Percentiles rank a stretch among this genome's conserved stretches.
Conservation (phyloP, 2,113 vertebrate genomes). For the Coracopsis vasa region DNA sequence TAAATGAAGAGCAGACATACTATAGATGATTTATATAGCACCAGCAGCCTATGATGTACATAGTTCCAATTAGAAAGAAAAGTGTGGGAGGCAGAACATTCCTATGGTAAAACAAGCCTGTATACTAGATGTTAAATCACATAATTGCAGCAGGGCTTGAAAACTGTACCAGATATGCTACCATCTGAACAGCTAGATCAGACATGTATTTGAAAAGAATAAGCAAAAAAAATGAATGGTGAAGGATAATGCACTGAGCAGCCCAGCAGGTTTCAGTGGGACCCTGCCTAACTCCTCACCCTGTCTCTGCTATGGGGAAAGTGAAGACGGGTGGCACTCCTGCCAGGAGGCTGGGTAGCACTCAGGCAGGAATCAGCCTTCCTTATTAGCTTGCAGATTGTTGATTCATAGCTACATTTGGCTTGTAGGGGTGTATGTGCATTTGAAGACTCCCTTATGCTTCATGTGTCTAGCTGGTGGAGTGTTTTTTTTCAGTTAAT, state of each 20-base stretch:
- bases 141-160: neutral
- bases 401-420: neutral
- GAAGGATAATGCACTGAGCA: neutral
- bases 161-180: conserved; percentile 21
- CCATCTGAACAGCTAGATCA: neutral
- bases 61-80: conserved; percentile 23
- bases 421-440: neutral
- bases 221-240: neutral
- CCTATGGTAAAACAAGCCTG: neutral
- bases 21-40: conserved; percentile 23
- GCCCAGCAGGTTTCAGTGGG: neutral
- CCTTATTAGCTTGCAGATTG: neutral
- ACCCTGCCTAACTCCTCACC: neutral
- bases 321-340: neutral
- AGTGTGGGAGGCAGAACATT: conserved; percentile 1
- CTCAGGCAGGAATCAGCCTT: neutral
- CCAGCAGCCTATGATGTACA: conserved; percentile 5
- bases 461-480: neutral
- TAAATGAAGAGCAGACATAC: conserved; percentile 4
- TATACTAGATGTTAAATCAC: conserved; percentile 14
- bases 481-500: neutral
- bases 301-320: neutral
- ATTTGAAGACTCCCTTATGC: neutral
- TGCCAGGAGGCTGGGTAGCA: neutral
- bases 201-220: neutral